These are phyloP conservation scores for Drosophila busckii DNA, from an alignment of 1,140 invertebrate genomes.

Conservation along the genomic window DNA sequence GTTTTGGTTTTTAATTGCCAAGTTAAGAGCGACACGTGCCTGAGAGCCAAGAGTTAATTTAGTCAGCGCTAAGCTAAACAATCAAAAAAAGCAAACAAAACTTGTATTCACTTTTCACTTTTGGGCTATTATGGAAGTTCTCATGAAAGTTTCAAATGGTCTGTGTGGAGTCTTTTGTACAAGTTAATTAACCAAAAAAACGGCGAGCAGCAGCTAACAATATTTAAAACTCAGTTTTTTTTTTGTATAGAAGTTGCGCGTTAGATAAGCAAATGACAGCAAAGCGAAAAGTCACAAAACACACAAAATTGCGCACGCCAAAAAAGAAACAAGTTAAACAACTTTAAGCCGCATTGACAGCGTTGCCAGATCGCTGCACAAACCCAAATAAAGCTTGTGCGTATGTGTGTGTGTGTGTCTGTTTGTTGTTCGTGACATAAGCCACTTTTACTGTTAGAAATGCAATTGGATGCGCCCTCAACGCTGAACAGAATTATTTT, in stretches of 20 bases:
- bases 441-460: slow-evolving; percentile 77
- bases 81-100: slow-evolving; percentile 6
- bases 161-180: slow-evolving; percentile 26
- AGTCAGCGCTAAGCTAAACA: background rate
- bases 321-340: slow-evolving; percentile 76
- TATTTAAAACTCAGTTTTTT: slow-evolving; percentile 10
- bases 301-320: slow-evolving; percentile 63
- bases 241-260: slow-evolving; percentile 36
- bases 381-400: slow-evolving; percentile 39
- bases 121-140: slow-evolving; percentile 23
- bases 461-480: slow-evolving; percentile 50
- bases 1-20: background rate
- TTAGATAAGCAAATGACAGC: slow-evolving; percentile 50
- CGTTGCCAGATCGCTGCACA: slow-evolving; percentile 60
- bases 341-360: slow-evolving; percentile 52
- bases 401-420: slow-evolving; percentile 6
- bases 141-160: slow-evolving; percentile 27
- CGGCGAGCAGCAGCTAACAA: slow-evolving; percentile 25
- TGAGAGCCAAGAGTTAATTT: slow-evolving; percentile 10
- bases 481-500: slow-evolving; percentile 4
- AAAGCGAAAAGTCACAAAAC: slow-evolving; percentile 37
- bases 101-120: slow-evolving; percentile 31
- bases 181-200: slow-evolving; percentile 58
- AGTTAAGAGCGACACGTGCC: slow-evolving; percentile 17
- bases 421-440: slow-evolving; percentile 58